These are phyloP conservation scores for Holacanthella duospinosa DNA, from an alignment of 2,888 invertebrate genomes.

Conservation along the genomic window DNA sequence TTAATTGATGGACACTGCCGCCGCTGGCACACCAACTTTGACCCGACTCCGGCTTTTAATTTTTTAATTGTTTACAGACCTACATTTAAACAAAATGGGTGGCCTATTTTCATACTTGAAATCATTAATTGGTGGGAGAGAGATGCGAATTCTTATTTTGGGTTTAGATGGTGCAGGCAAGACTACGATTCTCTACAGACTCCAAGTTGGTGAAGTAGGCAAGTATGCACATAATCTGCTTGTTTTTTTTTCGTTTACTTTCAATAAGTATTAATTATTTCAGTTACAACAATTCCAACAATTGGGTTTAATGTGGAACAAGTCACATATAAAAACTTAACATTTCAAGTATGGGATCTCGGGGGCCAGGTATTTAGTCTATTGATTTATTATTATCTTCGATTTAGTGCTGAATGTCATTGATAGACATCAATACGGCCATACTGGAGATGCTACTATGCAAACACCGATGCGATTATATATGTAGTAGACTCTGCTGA, in stretches of 20 bases:
- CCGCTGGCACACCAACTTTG: too few relatives aligned
- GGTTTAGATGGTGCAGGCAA: constrained; percentile 98
- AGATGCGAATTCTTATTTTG: constrained; percentile 94
- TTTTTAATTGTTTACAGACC: too few relatives aligned
- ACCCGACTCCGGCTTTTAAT: too few relatives aligned
- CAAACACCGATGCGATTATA: constrained; percentile 97
- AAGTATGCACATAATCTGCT: background rate
- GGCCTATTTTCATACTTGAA: constrained; percentile 94
- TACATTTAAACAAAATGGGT: too few relatives aligned
- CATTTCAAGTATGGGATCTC: constrained; percentile 98
- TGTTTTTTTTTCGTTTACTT: background rate
- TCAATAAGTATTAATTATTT: background rate
- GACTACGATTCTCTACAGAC: constrained; percentile 90
- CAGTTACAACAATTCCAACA: constrained; percentile 81
- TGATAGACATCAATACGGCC: constrained; percentile 54
- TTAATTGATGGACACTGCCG: too few relatives aligned
- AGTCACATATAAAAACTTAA: constrained; percentile 96
- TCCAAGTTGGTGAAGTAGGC: constrained; percentile 96
- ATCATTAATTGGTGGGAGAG: constrained; percentile 86
- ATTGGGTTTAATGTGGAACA: constrained; percentile 99
- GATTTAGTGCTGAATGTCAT: constrained; percentile 27
- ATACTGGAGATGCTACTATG: constrained; percentile 99
- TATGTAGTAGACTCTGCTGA: constrained; percentile 99
- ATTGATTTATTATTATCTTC: constrained; percentile 58
- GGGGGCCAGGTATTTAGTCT: constrained; percentile 66